Percentiles rank a stretch among this genome's conserved stretches.
Conservation (phyloP, 2,113 vertebrate species). For the Mastomys coucha region DNA sequence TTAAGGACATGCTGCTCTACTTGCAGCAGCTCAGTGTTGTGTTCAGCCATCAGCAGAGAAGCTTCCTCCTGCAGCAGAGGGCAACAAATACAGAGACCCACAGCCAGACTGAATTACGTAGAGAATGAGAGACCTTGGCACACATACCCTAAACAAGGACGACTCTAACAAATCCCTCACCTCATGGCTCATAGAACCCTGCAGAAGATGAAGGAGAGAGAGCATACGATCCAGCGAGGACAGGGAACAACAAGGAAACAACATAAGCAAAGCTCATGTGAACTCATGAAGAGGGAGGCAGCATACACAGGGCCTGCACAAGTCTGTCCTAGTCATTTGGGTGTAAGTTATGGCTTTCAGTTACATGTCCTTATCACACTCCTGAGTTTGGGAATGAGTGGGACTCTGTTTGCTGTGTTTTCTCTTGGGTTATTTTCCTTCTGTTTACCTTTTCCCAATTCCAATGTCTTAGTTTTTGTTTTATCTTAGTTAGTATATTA, state of each 20-base stretch:
- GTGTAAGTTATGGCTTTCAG: not conserved
- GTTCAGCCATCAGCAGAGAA: not conserved
- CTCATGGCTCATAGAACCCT: not conserved
- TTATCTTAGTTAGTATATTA: not conserved
- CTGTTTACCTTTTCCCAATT: not conserved
- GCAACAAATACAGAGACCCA: not conserved
- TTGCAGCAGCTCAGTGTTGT: not conserved
- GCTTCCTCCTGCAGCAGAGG: not conserved
- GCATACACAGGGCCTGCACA: not conserved
- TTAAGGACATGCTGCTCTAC: not conserved
- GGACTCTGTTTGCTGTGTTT: not conserved
- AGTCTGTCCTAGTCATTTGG: not conserved
- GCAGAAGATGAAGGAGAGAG: not conserved
- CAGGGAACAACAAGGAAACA: not conserved
- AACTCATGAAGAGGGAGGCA: not conserved
- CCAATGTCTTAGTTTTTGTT: not conserved
- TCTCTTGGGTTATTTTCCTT: too few relatives aligned
- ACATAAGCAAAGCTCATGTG: not conserved
- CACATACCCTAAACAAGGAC: not conserved
- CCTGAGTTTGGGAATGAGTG: not conserved
- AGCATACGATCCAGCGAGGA: not conserved
- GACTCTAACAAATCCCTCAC: not conserved
- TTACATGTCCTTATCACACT: not conserved
- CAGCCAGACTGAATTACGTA: too few relatives aligned
- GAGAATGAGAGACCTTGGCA: not conserved